These are phyloP conservation scores for Pseudomyrmex pallidus DNA, from an alignment of 1,140 invertebrate species.

Conservation along the genomic window DNA sequence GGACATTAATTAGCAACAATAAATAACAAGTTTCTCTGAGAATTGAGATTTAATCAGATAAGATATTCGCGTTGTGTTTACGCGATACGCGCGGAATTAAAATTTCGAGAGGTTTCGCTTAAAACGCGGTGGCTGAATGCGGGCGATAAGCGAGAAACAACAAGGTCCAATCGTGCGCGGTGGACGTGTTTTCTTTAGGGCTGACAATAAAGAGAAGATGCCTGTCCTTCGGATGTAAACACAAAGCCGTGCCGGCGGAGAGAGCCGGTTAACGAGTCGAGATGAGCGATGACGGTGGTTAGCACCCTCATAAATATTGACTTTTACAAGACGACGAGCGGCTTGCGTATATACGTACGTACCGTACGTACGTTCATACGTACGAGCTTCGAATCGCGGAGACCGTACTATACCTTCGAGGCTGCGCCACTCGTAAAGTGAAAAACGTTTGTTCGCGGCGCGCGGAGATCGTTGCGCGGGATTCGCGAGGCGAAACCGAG, in stretches of 20 bases:
- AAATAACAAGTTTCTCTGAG: too few relatives aligned
- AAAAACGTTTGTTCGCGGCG: conserved; percentile 66
- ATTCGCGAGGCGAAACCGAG: conserved; percentile 65
- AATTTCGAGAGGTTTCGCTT: too few relatives aligned
- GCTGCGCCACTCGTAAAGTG: conserved; percentile 71
- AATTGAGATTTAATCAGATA: too few relatives aligned
- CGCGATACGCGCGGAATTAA: too few relatives aligned
- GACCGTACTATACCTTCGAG: conserved; percentile 7
- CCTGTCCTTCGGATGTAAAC: conserved; percentile 74
- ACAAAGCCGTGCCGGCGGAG: conserved; percentile 67
- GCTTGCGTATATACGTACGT: neutral
- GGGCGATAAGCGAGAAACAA: conserved; percentile 51
- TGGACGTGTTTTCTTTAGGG: conserved; percentile 71
- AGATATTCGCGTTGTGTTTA: too few relatives aligned
- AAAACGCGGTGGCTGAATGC: neutral
- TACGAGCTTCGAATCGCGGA: conserved; percentile 25
- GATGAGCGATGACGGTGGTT: conserved; percentile 81
- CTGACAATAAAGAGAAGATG: conserved; percentile 70
- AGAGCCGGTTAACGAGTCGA: conserved; percentile 77
- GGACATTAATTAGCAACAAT: too few relatives aligned
- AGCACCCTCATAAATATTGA: conserved; percentile 81
- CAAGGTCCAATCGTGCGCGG: neutral
- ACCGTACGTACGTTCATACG: neutral
- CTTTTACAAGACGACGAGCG: conserved; percentile 75
- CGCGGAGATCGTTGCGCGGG: conserved; percentile 67